Percentiles rank a stretch among this genome's conserved stretches.
Conservation (phyloP, 1,140 invertebrate genomes). For the Zaprionus ghesquierei region DNA sequence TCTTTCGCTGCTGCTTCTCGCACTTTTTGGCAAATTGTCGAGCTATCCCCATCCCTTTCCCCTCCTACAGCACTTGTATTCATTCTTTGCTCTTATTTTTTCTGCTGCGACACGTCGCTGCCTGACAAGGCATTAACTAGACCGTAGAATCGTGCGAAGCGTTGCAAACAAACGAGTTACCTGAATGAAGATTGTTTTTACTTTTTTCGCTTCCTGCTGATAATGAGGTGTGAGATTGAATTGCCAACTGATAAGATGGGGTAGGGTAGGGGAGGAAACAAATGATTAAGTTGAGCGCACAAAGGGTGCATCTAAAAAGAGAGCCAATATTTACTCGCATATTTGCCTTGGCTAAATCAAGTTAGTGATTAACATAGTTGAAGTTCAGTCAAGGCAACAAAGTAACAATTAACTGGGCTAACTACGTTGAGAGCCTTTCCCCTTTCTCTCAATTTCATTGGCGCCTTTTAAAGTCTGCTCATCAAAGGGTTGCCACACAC, state of each 20-base stretch:
- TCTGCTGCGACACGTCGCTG: slow-evolving; percentile 20
- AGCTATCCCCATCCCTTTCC: no score
- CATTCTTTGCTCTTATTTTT: neutral
- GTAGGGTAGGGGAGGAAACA: neutral
- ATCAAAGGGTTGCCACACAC: slow-evolving; percentile 4
- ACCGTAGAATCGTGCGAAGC: slow-evolving; percentile 3
- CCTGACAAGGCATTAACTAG: slow-evolving; percentile 33
- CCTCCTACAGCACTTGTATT: neutral
- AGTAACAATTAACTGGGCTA: neutral
- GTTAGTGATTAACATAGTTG: neutral
- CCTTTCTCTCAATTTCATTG: neutral
- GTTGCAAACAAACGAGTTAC: neutral
- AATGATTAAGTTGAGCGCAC: neutral
- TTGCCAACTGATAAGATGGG: neutral
- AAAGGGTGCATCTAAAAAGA: no score
- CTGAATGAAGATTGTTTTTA: slow-evolving; percentile 12
- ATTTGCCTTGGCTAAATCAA: no score
- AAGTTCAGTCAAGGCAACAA: no score
- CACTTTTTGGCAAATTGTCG: slow-evolving; percentile 42
- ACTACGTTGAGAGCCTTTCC: neutral
- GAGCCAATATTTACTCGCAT: no score
- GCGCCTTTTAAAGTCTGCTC: neutral
- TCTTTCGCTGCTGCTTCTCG: neutral
- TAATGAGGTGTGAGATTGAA: slow-evolving; percentile 1
- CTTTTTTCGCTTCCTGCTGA: neutral